Base-by-base conservation (phyloP, 2,797 vertebrate genomes). In the Synanceia verrucosa region DNA sequence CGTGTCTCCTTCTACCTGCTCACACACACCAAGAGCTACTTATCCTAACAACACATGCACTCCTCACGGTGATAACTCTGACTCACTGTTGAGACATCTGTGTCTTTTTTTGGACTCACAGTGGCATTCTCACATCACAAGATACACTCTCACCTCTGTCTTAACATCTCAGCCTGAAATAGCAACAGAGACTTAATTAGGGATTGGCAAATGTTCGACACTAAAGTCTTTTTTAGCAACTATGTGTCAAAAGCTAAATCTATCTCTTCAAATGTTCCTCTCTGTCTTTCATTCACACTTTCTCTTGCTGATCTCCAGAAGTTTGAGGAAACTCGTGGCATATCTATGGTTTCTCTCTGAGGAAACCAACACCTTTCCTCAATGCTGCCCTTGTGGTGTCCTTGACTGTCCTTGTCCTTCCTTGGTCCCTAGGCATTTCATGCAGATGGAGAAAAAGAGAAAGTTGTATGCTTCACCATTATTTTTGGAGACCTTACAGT, bases 301-400 rank as follows among this genome's bases (percentile, higher is more conserved):
- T 21, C 21, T 6, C 24, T 39, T 24, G 51, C 23, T 65, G 52
- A 47, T 71, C 53, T 56, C 59, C 43, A 51, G 66, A 70, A 71
- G 76, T 82, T 83, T 51, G 48, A 81, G 85, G 83, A 84, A 87
- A 83, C 80, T 71, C n/a, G 41, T 86, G 83, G 82, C 83, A 89
- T 89, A 87, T 90, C 70, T 81, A 21, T 44, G 53, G 61, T 65
- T 78, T 80, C 78, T 85, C 79, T 86, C 76, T 28, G 14, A 78
- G 76, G 78, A 82, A 71, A 60, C 53, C 26, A 76, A 67, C 36
- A 41, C 60, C 68, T 73, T 61, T 65, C 69, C 43, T 75, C 48
- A 58, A 13, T 48, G 58, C 70, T 73, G 62, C 70, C 59, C 77
- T 60, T 68, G 75, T 79, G 80, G n/a, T n/a, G n/a, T 85, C 84